These are phyloP conservation scores for Tretioscincus oriximinensis DNA, from an alignment of 2,113 vertebrate species.

Conservation along the genomic window DNA sequence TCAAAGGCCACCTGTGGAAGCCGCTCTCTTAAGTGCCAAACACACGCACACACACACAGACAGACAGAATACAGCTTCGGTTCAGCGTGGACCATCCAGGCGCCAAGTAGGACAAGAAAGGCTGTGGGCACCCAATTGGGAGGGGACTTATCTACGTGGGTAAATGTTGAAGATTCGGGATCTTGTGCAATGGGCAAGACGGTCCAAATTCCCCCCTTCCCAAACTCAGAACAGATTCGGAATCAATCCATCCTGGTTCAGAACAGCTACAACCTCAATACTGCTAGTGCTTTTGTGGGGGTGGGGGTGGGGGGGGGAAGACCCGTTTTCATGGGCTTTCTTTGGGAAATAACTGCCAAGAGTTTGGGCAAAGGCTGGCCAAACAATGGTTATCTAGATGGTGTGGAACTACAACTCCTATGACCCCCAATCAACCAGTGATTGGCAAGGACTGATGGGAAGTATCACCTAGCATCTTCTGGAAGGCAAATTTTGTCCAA, in stretches of 20 bases:
- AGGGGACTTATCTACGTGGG: neutral
- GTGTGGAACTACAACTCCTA: too few relatives aligned
- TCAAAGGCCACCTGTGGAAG: neutral
- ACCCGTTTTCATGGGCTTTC: too few relatives aligned
- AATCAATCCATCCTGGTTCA: neutral
- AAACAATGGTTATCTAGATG: too few relatives aligned
- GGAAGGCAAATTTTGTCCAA: too few relatives aligned
- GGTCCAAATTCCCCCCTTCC: neutral
- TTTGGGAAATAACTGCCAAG: neutral
- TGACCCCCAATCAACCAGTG: too few relatives aligned
- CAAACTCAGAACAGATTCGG: neutral
- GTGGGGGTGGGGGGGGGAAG: too few relatives aligned
- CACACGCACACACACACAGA: neutral
- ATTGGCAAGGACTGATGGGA: too few relatives aligned
- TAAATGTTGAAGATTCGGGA: neutral
- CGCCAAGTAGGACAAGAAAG: neutral
- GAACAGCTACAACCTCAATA: neutral
- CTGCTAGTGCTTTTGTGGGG: neutral
- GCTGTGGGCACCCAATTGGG: neutral
- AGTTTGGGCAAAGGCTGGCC: neutral
- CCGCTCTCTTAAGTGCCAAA: neutral
- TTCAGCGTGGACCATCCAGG: neutral
- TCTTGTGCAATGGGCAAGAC: neutral
- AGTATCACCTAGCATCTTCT: too few relatives aligned
- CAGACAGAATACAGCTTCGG: conserved; percentile 17